These are phyloP conservation scores for Caerostris extrusa DNA, from an alignment of 1,140 invertebrate species.

Conservation along the genomic window DNA sequence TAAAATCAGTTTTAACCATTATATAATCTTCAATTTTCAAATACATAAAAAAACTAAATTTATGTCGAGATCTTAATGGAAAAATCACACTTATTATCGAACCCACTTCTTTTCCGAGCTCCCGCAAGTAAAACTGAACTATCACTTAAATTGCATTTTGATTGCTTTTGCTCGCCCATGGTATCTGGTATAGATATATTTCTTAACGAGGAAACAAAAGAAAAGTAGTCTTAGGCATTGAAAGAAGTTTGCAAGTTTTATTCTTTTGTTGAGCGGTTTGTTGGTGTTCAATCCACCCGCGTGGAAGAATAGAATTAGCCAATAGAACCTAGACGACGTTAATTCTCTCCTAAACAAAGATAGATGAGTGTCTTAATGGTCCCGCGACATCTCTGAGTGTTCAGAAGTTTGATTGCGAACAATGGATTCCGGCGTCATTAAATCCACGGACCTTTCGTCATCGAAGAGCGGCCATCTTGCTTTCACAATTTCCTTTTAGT, in stretches of 20 bases:
- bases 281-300: not conserved
- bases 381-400: conserved; percentile 17
- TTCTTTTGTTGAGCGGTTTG: not conserved
- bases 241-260: not conserved
- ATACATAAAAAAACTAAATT: too few species aligned
- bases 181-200: not conserved
- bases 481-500: not conserved
- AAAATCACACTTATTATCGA: too few species aligned
- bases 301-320: conserved; percentile 6
- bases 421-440: conserved; percentile 41
- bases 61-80: too few species aligned
- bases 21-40: too few species aligned
- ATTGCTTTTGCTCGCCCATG: not conserved
- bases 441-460: conserved; percentile 15
- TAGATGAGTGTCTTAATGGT: conserved; percentile 39
- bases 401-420: conserved; percentile 47
- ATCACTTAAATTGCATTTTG: too few species aligned
- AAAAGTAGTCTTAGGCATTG: not conserved
- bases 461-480: not conserved
- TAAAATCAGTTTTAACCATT: too few species aligned
- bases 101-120: too few species aligned
- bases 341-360: conserved; percentile 43
- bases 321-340: conserved; percentile 45
- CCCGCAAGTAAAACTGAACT: too few species aligned
- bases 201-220: not conserved